These are phyloP conservation scores for Ceratina australensis DNA, from an alignment of 1,140 invertebrate genomes.

Conservation along the genomic window DNA sequence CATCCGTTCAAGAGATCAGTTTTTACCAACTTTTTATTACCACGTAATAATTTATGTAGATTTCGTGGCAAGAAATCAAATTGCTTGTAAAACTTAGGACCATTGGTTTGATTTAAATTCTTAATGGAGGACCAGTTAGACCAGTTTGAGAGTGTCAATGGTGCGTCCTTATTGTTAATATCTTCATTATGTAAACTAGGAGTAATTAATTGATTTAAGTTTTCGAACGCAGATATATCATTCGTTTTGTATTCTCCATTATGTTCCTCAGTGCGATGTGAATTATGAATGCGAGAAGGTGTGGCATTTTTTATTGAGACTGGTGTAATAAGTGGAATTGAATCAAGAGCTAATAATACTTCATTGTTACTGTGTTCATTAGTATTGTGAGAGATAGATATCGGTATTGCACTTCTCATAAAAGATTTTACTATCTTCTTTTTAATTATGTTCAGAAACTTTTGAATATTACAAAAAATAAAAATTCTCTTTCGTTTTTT, in stretches of 20 bases:
- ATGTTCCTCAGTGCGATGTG: not conserved
- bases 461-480: constrained; percentile 41
- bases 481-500: constrained; percentile 35
- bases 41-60: constrained; percentile 45
- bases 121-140: constrained; percentile 60
- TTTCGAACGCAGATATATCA: not conserved
- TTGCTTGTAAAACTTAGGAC: constrained; percentile 8
- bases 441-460: constrained; percentile 50
- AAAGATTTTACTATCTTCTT: constrained; percentile 45
- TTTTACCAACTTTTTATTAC: constrained; percentile 43
- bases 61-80: constrained; percentile 53
- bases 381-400: not conserved
- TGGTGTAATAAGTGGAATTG: no score
- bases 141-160: constrained; percentile 62
- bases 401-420: not conserved
- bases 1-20: constrained; percentile 22
- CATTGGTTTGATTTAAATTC: not conserved
- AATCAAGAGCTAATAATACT: no score
- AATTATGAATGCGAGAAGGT: not conserved
- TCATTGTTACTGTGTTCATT: no score
- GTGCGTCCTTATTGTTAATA: not conserved
- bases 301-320: not conserved
- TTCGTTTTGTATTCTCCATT: not conserved
- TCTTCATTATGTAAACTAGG: not conserved
- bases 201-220: not conserved